Percentiles rank a stretch among this genome's conserved stretches.
phyloP scores from a whole-genome alignment of 2,888 invertebrate genomes.

The Apamea epomidion region DNA sequence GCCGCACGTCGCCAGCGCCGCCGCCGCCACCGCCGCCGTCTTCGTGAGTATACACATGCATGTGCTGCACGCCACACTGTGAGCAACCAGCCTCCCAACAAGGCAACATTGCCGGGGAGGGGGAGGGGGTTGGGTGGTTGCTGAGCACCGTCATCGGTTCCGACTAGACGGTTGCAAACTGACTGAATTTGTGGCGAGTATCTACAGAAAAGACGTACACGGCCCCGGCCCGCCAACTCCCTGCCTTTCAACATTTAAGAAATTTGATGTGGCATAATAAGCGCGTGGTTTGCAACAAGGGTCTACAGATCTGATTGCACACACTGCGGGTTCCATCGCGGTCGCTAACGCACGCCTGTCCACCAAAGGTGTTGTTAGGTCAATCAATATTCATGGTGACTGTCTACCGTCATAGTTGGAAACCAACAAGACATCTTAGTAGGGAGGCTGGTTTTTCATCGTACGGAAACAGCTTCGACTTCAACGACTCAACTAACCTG shows the following conservation, averaged over 20 bases:
- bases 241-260: neutral
- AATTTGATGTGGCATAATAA: neutral
- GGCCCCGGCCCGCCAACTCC: no score
- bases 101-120: neutral
- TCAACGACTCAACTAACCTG: neutral
- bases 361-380: neutral
- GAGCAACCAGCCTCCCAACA: neutral
- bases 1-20: conserved; percentile 67
- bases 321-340: no score
- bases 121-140: neutral
- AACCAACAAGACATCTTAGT: neutral
- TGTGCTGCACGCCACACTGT: neutral
- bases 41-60: conserved; percentile 72
- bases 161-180: neutral
- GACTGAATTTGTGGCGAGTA: neutral
- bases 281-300: neutral
- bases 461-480: neutral
- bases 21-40: conserved; percentile 76
- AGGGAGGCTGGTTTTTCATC: neutral
- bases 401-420: neutral
- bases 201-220: neutral
- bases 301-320: neutral
- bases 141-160: neutral
- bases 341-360: neutral
- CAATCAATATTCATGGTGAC: neutral